These are phyloP conservation scores for Octomys mimax DNA, from an alignment of 2,797 vertebrate species.

Conservation along the genomic window DNA sequence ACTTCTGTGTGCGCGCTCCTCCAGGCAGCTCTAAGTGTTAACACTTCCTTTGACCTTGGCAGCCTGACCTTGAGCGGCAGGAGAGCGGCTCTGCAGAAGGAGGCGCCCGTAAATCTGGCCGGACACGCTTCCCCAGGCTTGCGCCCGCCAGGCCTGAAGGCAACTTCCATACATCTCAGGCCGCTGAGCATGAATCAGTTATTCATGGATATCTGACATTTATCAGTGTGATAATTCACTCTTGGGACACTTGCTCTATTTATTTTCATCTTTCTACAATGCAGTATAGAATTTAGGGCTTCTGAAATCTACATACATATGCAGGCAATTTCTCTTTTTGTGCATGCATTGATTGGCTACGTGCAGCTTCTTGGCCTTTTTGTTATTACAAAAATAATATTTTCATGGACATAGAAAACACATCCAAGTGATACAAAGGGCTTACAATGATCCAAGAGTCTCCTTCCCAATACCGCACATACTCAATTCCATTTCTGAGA, in stretches of 20 bases:
- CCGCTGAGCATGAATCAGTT: neutral
- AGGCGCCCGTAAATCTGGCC: neutral
- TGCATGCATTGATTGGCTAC: neutral
- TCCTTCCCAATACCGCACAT: neutral
- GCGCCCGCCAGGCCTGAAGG: neutral
- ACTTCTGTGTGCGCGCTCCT: neutral
- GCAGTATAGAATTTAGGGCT: neutral
- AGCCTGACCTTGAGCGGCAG: constrained; percentile 77
- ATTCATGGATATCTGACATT: neutral
- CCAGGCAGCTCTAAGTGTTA: constrained; percentile 48
- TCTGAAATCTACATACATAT: neutral
- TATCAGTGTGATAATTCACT: neutral
- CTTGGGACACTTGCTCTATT: neutral
- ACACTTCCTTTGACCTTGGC: constrained; percentile 77
- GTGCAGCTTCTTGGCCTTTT: neutral
- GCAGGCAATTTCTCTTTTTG: neutral
- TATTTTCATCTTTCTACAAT: constrained; percentile 28
- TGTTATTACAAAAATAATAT: constrained; percentile 6
- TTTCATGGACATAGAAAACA: neutral
- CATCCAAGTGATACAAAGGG: neutral
- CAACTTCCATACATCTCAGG: neutral
- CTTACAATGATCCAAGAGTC: no score
- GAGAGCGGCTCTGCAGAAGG: neutral
- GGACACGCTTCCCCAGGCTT: rapidly evolving
- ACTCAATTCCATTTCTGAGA: neutral